Evolutionary conservation across 2,113 vertebrate genomes (phyloP).

Genomic region (Vimba vimba): DNA sequence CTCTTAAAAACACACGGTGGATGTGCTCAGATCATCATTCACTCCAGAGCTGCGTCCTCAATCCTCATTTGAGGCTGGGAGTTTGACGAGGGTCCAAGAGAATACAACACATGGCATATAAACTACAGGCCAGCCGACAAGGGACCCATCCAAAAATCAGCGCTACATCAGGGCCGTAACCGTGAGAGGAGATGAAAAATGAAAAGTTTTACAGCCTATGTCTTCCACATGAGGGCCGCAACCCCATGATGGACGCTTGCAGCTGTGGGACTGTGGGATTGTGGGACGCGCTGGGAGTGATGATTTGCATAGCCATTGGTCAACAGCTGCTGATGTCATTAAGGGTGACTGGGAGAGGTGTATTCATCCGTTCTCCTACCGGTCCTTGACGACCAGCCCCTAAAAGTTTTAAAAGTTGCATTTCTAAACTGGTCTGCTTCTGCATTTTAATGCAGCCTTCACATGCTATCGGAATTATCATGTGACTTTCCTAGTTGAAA

Average conservation of each 20-base stretch:
- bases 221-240: conserved; percentile 64
- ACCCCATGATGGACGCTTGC: conserved; percentile 44
- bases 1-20: background rate
- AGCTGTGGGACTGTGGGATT: conserved; percentile 20
- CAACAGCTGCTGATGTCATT: conserved; percentile 50
- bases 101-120: conserved; percentile 56
- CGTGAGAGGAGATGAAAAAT: conserved; percentile 72
- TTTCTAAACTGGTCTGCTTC: background rate
- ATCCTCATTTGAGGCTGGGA: conserved; percentile 12
- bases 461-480: too few relatives aligned
- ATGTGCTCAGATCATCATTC: conserved; percentile 15
- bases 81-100: conserved; percentile 56
- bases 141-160: conserved; percentile 58
- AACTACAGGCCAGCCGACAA: conserved; percentile 46
- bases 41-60: background rate
- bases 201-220: conserved; percentile 67
- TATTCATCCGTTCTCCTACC: background rate
- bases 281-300: conserved; percentile 25
- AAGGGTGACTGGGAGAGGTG: background rate
- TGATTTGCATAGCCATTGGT: conserved; percentile 45
- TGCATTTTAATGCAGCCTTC: too few relatives aligned
- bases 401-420: background rate
- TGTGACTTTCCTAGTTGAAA: too few relatives aligned
- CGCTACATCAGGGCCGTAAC: conserved; percentile 63
- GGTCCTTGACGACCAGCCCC: background rate